These are phyloP conservation scores for Pogonocichla stellata DNA, from an alignment of 2,113 vertebrate genomes.

Conservation along the genomic window DNA sequence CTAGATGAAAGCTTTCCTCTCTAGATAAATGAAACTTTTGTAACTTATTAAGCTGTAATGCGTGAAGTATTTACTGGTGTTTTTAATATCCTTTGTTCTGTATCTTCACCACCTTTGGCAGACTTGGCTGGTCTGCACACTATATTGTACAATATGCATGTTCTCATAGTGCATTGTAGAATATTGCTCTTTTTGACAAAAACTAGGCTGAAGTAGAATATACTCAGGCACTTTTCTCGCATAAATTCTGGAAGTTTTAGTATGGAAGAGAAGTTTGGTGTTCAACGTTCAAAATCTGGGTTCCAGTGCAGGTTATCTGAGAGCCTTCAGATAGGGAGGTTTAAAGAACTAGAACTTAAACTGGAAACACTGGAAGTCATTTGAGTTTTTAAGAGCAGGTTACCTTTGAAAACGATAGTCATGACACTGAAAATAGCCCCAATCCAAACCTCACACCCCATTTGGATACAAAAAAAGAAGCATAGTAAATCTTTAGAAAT, in stretches of 20 bases:
- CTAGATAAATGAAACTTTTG: neutral
- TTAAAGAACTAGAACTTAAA: neutral
- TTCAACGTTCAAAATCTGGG: neutral
- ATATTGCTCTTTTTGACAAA: neutral
- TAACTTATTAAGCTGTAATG: neutral
- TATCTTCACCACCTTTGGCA: neutral
- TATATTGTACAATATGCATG: neutral
- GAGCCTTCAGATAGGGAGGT: neutral
- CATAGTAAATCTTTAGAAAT: neutral
- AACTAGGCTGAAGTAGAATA: neutral
- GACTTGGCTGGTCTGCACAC: neutral
- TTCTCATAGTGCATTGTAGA: fast-evolving
- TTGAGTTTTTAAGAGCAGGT: neutral
- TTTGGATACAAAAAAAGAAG: neutral
- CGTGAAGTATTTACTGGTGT: neutral
- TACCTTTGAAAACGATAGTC: neutral
- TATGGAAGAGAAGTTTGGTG: neutral
- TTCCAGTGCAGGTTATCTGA: neutral
- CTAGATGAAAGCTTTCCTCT: neutral
- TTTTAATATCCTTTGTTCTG: neutral
- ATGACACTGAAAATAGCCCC: neutral
- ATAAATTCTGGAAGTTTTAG: neutral
- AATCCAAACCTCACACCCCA: neutral
- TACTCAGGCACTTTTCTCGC: neutral
- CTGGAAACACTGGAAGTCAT: neutral